Conservation (phyloP, 2,113 vertebrate genomes). For the Cyprinodon brontotheroides region DNA sequence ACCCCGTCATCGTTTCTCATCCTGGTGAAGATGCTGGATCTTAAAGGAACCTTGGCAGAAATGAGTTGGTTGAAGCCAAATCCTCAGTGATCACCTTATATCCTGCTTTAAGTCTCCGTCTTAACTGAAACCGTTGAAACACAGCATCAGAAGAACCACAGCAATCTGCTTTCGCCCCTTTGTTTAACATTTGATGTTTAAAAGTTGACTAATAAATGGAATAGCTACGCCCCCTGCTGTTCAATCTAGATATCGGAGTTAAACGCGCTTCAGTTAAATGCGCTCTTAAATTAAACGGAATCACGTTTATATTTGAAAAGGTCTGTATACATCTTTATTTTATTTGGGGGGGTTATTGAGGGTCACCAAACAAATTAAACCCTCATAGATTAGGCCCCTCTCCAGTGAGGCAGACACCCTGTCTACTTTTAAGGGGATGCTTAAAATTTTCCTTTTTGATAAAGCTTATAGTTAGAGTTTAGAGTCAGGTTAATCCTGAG, state of each 20-base stretch:
- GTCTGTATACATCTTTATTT: not conserved
- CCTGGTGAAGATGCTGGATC: slow-evolving; percentile 62
- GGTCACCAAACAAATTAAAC: too few species aligned
- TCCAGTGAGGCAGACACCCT: too few species aligned
- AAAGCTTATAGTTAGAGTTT: too few species aligned
- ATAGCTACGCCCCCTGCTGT: slow-evolving; percentile 37
- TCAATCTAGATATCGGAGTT: not conserved
- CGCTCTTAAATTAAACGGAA: not conserved
- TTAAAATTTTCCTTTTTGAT: too few species aligned
- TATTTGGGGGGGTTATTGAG: too few species aligned
- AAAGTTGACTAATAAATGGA: slow-evolving; percentile 6
- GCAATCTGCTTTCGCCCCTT: not conserved
- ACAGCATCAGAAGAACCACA: accelerated
- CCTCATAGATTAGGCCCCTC: too few species aligned
- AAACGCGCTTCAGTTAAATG: not conserved
- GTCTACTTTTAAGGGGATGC: too few species aligned
- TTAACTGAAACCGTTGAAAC: not conserved
- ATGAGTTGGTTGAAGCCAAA: not conserved
- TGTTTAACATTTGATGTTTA: not conserved
- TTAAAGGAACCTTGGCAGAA: slow-evolving; percentile 62
- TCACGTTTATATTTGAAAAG: not conserved
- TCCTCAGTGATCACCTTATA: not conserved
- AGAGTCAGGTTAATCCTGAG: too few species aligned
- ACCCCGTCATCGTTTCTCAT: slow-evolving; percentile 34
- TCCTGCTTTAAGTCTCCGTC: not conserved